Base-by-base conservation (phyloP, 2,888 invertebrate species). In the Leucania comma region DNA sequence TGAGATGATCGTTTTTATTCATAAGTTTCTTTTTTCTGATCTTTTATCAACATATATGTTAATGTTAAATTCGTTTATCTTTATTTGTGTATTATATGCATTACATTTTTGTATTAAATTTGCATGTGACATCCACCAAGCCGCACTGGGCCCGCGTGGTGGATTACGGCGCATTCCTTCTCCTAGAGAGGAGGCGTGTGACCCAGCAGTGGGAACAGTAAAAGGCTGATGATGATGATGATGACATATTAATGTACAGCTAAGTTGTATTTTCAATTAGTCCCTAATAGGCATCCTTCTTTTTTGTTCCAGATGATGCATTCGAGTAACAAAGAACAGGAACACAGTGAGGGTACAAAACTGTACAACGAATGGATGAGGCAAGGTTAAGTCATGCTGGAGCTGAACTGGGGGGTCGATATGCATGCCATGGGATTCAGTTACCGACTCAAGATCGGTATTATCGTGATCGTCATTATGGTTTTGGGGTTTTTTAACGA, bases 401-500 rank as follows among this genome's bases (percentile, higher is more conserved):
- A 54, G 72, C 50, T 64, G 58, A 83, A 83, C 85, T 85, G 88
- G 87, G 83, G 87, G 85, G 72, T 84, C 81, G 90, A 90, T 70
- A 90, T 90, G 90, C 89, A 84, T 84, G 87, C 92, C 65, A 89
- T 90, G 89, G 87, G 87, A 80, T 86, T 93, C 84, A 91, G 92
- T 82, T 94, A 93, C 88, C 91, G 93, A 83, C 88, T 95, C 80
- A 92, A 94, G 89, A 89, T 94, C 77, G 93, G 94, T 67, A 84
- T 94, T 50, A 81, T 92, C 3, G 91, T 95, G 71, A 92, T 95
- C 48, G 87, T 95, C 59, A 91, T 94, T 57, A 93, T 94, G 92
- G 92, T 94, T 72, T 89, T 94, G 26, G 95, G 95, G 35, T 92
- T 94, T 86, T 94, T 95, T 81, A 94, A 93, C 82, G 94, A 95